phyloP scores from a whole-genome alignment of 2,797 vertebrate genomes.

The Clamator glandarius region DNA sequence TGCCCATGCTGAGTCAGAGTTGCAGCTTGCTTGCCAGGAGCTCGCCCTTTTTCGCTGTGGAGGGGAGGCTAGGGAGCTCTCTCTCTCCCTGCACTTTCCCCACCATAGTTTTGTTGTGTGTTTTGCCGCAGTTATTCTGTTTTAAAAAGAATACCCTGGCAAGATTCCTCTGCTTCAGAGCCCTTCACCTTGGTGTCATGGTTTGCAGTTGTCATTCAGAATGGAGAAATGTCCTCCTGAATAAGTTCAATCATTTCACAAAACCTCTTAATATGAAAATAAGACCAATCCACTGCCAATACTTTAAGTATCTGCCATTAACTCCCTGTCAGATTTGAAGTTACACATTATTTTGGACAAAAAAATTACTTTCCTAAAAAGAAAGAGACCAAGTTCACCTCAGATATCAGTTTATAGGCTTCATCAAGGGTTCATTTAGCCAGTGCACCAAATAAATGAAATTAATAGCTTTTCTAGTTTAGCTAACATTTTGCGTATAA shows the following conservation, averaged over 20 bases:
- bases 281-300: conserved; percentile 4
- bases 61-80: too few species aligned
- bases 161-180: too few species aligned
- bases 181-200: too few species aligned
- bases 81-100: too few species aligned
- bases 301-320: conserved; percentile 53
- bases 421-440: conserved; percentile 22
- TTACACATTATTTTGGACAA: neutral
- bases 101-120: too few species aligned
- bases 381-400: conserved; percentile 27
- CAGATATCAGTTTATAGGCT: neutral
- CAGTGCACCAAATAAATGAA: conserved; percentile 51
- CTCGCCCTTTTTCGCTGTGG: too few species aligned
- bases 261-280: conserved; percentile 36
- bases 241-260: conserved; percentile 11
- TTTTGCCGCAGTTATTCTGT: too few species aligned
- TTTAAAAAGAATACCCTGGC: too few species aligned
- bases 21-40: too few species aligned
- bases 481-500: conserved; percentile 8
- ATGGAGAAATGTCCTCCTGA: conserved; percentile 8
- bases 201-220: neutral
- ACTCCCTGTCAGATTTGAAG: conserved; percentile 13
- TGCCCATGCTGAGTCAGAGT: too few species aligned
- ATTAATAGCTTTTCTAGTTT: conserved; percentile 34
- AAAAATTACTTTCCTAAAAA: conserved; percentile 28